Evolutionary conservation across 2,113 vertebrate genomes (phyloP).

Genomic region (Prolemur simus): DNA sequence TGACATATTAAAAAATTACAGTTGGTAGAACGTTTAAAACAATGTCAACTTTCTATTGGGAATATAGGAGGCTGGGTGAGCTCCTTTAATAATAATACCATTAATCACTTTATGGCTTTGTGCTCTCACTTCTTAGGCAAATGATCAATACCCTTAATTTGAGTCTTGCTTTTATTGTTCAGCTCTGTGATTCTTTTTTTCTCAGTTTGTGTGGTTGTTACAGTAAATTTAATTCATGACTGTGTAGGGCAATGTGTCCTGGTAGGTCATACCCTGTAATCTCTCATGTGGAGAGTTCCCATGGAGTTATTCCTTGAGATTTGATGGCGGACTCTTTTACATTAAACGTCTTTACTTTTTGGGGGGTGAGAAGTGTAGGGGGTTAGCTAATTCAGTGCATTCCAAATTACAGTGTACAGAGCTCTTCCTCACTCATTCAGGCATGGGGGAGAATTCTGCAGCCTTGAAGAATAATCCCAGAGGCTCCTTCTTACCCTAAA

Average conservation of each 20-base stretch:
- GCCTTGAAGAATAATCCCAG: not conserved
- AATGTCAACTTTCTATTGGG: not conserved
- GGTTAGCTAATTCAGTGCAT: not conserved
- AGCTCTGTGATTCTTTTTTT: not conserved
- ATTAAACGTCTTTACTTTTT: slow-evolving; percentile 46
- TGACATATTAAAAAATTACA: not conserved
- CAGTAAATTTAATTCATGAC: slow-evolving; percentile 75
- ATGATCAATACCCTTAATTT: slow-evolving; percentile 60
- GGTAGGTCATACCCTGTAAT: slow-evolving; percentile 60
- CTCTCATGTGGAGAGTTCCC: slow-evolving; percentile 69
- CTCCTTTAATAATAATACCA: not conserved
- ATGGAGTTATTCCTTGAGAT: slow-evolving; percentile 47
- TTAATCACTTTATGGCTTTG: slow-evolving; percentile 31
- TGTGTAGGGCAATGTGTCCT: slow-evolving; percentile 35
- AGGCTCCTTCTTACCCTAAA: not conserved
- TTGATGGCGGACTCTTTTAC: not conserved
- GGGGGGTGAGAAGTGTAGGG: not conserved
- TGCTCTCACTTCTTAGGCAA: slow-evolving; percentile 25
- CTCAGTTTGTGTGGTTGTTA: slow-evolving; percentile 55
- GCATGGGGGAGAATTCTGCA: not conserved
- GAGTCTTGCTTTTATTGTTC: slow-evolving; percentile 17
- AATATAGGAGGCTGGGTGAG: not conserved
- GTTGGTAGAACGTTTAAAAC: not conserved
- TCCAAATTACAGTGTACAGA: not conserved
- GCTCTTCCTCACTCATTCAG: not conserved